Percentiles rank a stretch among this genome's conserved stretches.
Conservation (phyloP, 2,888 invertebrate genomes). For the Hanleya hanleyi region DNA sequence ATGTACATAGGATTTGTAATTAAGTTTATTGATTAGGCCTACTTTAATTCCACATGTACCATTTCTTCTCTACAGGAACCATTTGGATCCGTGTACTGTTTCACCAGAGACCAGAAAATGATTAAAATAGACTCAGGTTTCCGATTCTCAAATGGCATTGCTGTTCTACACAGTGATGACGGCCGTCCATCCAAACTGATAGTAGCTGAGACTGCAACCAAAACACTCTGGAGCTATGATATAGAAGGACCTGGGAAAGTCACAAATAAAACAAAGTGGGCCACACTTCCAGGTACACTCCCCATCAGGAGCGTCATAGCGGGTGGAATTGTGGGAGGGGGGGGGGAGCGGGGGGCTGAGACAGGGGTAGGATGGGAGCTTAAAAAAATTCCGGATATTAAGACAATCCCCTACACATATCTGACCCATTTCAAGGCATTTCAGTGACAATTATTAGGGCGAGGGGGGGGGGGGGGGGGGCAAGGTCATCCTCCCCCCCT, state of each 20-base stretch:
- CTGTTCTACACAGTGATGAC: constrained; percentile 55
- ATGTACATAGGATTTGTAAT: too few species aligned
- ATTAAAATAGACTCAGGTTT: constrained; percentile 57
- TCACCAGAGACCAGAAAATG: constrained; percentile 47
- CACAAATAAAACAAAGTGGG: constrained; percentile 54
- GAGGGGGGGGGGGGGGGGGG: too few species aligned
- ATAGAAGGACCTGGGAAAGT: constrained; percentile 58
- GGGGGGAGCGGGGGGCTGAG: too few species aligned
- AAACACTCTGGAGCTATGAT: constrained; percentile 63
- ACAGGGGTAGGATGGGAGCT: too few species aligned
- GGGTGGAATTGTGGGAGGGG: constrained; percentile 70
- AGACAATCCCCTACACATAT: too few species aligned
- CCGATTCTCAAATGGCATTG: constrained; percentile 65
- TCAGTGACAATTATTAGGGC: too few species aligned
- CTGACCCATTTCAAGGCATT: too few species aligned
- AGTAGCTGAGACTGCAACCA: constrained; percentile 67
- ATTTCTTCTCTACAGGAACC: constrained; percentile 47
- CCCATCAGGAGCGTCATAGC: constrained; percentile 64
- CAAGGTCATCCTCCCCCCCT: too few species aligned
- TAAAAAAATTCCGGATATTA: too few species aligned
- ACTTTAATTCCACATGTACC: too few species aligned
- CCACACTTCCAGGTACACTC: constrained; percentile 63
- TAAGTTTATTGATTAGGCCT: too few species aligned
- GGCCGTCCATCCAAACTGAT: constrained; percentile 56
- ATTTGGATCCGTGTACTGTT: constrained; percentile 69